Conservation (phyloP, 2,113 vertebrate genomes). For the Zingel zingel region DNA sequence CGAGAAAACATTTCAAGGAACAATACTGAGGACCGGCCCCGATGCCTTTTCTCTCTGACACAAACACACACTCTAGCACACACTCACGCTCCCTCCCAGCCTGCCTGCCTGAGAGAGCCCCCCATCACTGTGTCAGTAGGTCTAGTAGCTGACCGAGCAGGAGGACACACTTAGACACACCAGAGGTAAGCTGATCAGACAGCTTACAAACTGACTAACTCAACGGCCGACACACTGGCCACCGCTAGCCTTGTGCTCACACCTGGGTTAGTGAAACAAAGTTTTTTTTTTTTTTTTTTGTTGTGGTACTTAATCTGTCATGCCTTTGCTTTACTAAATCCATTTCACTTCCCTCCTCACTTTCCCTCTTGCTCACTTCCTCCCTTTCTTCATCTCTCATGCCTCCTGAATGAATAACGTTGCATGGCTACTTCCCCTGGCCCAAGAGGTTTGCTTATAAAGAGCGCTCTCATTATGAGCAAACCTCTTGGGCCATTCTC, state of each 20-base stretch:
- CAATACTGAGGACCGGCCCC: conserved; percentile 29
- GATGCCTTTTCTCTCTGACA: conserved; percentile 59
- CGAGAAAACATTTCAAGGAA: conserved; percentile 12
- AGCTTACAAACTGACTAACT: conserved; percentile 33
- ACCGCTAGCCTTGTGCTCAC: conserved; percentile 37
- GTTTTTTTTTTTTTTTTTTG: conserved; percentile 24
- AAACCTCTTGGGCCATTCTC: conserved; percentile 8
- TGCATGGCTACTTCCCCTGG: conserved; percentile 47
- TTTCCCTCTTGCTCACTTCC: conserved; percentile 2
- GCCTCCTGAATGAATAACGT: conserved; percentile 21
- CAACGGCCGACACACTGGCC: conserved; percentile 21
- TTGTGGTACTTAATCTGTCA: conserved; percentile 42
- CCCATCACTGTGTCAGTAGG: conserved; percentile 77
- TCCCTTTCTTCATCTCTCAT: conserved; percentile 1
- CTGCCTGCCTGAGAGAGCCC: conserved; percentile 71
- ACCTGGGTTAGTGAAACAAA: conserved; percentile 45
- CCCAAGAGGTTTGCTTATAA: no score
- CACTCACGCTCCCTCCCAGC: conserved; percentile 34
- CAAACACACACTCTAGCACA: conserved; percentile 38
- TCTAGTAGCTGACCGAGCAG: conserved; percentile 60
- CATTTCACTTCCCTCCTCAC: conserved; percentile 1
- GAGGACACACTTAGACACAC: conserved; percentile 25
- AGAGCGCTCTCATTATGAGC: not conserved
- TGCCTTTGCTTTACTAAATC: conserved; percentile 67
- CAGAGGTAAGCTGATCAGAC: conserved; percentile 33